These are phyloP conservation scores for Cosmorhoe ocellata DNA, from an alignment of 2,888 invertebrate species.

Conservation along the genomic window DNA sequence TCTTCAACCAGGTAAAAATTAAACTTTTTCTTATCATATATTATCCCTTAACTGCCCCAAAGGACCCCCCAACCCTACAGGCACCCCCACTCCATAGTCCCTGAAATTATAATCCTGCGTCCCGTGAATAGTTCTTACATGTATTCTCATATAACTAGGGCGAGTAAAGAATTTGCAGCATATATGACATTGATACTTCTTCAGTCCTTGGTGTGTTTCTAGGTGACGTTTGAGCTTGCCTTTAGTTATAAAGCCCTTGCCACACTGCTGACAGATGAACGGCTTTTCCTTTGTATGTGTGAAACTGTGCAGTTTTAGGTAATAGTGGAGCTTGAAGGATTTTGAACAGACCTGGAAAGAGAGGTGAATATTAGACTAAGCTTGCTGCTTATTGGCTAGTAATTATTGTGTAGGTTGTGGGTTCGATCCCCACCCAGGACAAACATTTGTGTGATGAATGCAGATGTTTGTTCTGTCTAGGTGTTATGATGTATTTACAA, in stretches of 20 bases:
- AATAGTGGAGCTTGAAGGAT: conserved; percentile 70
- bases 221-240: conserved; percentile 71
- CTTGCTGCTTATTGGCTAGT: too few species aligned
- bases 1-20: too few species aligned
- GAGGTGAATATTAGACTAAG: background rate
- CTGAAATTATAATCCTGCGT: conserved; percentile 69
- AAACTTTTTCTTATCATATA: too few species aligned
- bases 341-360: conserved; percentile 56
- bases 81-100: conserved; percentile 35
- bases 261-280: conserved; percentile 72
- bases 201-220: conserved; percentile 68
- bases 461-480: too few species aligned
- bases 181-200: conserved; percentile 73
- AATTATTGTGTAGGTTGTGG: too few species aligned
- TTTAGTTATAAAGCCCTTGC: conserved; percentile 71
- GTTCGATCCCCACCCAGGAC: too few species aligned
- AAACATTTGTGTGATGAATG: too few species aligned
- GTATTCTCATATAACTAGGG: conserved; percentile 68
- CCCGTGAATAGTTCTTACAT: conserved; percentile 70
- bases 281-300: conserved; percentile 75
- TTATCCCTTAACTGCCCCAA: conserved; percentile 13
- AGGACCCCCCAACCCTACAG: conserved; percentile 19
- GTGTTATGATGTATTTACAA: too few species aligned
- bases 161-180: conserved; percentile 75
- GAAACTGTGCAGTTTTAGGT: conserved; percentile 68